Evolutionary conservation across 2,797 vertebrate species (phyloP).

Genomic region (Yasuhikotakia modesta): DNA sequence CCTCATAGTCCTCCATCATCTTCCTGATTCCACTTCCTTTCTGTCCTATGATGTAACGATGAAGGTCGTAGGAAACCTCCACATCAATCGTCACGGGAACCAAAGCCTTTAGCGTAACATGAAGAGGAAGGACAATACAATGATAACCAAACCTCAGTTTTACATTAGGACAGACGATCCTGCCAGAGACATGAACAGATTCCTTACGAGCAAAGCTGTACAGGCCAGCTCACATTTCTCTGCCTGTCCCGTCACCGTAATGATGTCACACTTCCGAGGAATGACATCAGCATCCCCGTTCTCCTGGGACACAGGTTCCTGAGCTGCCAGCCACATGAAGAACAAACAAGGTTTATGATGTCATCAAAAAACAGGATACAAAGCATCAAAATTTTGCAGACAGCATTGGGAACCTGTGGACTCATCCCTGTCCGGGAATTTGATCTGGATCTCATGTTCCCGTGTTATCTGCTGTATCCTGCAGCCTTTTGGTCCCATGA

Average conservation of each 20-base stretch:
- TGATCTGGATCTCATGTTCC: conserved; percentile 81
- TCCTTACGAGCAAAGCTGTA: conserved; percentile 74
- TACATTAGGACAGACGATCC: not conserved
- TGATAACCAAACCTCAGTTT: not conserved
- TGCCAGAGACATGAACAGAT: not conserved
- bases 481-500: conserved; percentile 82
- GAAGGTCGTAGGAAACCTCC: conserved; percentile 78
- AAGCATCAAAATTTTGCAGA: not conserved
- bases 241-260: conserved; percentile 72
- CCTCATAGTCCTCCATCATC: conserved; percentile 86
- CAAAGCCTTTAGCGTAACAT: conserved; percentile 68
- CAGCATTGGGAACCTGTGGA: conserved; percentile 60
- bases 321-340: conserved; percentile 62
- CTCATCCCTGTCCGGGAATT: conserved; percentile 83
- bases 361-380: not conserved
- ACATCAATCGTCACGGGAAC: conserved; percentile 81
- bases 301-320: conserved; percentile 72
- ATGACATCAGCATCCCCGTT: conserved; percentile 71
- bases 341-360: not conserved
- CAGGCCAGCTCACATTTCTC: conserved; percentile 80
- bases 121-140: not conserved
- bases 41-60: conserved; percentile 83
- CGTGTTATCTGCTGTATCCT: conserved; percentile 80
- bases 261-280: conserved; percentile 78
- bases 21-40: conserved; percentile 83